Base-by-base conservation (phyloP, 1,140 invertebrate genomes). In the Aleiodes sp. region DNA sequence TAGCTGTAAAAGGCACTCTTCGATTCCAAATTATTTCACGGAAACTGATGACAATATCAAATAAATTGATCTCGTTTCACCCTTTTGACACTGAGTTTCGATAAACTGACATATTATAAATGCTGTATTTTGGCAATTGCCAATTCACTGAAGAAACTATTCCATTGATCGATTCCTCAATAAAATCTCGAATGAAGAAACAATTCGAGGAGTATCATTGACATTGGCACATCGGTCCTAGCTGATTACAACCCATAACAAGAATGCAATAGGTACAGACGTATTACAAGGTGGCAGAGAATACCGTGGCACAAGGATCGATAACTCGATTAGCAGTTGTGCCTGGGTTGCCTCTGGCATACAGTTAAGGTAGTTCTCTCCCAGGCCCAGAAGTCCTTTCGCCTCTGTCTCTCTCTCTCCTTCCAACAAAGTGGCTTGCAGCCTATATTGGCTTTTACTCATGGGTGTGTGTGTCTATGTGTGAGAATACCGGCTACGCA, bases 321-420 rank as follows among this genome's bases (percentile, higher is more conserved):
- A 79, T 79, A 79, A 77, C 75, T 76, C 76, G 76, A 78, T 79
- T 79, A 79, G 74, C 73, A 78, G 69, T 74, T 4, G 35, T n/a
- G n/a, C n/a, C 21, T 41, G n/a, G 37, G 61, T 59, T 65, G 62
- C 57, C 57, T 16, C 33, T 59, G 24, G 62, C n/a, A 14, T 46
- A 69, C 46, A 63, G 59, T 63, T 52, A 24, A 52, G 46, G 46
- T 52, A 21, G n/a, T n/a, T n/a, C n/a, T 16, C 46, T 52, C 2
- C 10, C 1, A 24, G 46, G 4, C 21, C 4, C 19, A 52, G 46
- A 21, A 52, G 16, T 3, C 46, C 39, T 28, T 10, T 41, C 56
- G 12, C 56, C 31, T 59, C 68, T 31, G 57, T 39, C 67, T 16
- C 33, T 33, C 26, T 70, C 28, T 56, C 60, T 59, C 68, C 60